Evolutionary conservation across 2,888 invertebrate genomes (phyloP).

Genomic region (Cremastobaeus sp.): DNA sequence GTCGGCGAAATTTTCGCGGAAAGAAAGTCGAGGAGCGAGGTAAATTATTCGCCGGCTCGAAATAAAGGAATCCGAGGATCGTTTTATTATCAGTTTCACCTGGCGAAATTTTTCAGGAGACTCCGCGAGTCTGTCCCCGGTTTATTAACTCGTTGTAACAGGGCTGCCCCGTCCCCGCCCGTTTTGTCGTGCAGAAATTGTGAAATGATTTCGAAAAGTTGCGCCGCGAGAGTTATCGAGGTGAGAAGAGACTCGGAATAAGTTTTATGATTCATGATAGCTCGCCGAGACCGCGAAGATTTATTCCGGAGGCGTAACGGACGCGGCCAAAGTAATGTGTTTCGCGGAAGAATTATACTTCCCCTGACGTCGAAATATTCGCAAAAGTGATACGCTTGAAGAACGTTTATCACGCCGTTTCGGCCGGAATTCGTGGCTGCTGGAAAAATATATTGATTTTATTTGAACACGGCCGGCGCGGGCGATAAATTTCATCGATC

Average conservation of each 20-base stretch:
- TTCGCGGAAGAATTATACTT: slow-evolving; percentile 58
- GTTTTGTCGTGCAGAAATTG: slow-evolving; percentile 50
- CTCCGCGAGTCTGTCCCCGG: no score
- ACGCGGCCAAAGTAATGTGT: slow-evolving; percentile 56
- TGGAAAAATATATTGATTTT: slow-evolving; percentile 52
- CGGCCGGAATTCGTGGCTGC: slow-evolving; percentile 31
- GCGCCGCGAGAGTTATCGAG: slow-evolving; percentile 49
- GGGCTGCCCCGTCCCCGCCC: no score
- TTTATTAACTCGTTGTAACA: slow-evolving; percentile 23
- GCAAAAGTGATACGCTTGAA: slow-evolving; percentile 55
- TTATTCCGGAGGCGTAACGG: slow-evolving; percentile 56
- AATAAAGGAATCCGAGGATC: no score
- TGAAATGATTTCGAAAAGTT: slow-evolving; percentile 54
- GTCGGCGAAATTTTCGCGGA: not conserved
- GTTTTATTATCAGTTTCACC: no score
- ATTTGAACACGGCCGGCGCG: slow-evolving; percentile 25
- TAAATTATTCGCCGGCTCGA: no score
- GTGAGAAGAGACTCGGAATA: slow-evolving; percentile 58
- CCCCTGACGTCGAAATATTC: slow-evolving; percentile 53
- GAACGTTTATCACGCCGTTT: slow-evolving; percentile 51
- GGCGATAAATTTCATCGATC: slow-evolving; percentile 38
- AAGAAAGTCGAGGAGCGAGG: not conserved
- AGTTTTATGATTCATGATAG: slow-evolving; percentile 61
- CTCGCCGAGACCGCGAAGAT: slow-evolving; percentile 57
- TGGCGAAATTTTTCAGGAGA: no score